Evolutionary conservation across 2,113 vertebrate species (phyloP).

Genomic region (Crotalus viridis): DNA sequence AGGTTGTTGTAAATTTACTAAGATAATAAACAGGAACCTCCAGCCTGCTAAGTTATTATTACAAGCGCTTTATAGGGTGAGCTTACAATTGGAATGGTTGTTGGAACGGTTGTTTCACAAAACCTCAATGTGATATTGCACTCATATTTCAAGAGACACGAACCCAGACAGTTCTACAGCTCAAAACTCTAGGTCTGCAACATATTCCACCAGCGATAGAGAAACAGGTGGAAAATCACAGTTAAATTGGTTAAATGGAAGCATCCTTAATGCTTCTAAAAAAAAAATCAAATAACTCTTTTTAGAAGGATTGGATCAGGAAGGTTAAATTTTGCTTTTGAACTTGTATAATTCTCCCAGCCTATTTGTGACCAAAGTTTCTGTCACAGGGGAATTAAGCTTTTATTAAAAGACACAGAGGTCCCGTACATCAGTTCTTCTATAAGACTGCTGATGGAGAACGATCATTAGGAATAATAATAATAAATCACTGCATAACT

Average conservation of each 20-base stretch:
- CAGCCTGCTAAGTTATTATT: not conserved
- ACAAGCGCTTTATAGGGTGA: not conserved
- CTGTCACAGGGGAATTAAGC: not conserved
- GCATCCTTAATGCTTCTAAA: not conserved
- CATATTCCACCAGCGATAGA: not conserved
- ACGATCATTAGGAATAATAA: not conserved
- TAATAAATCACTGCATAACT: not conserved
- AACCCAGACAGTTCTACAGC: not conserved
- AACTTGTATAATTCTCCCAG: not conserved
- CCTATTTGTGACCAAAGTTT: not conserved
- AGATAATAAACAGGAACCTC: not conserved
- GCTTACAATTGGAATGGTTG: too few species aligned
- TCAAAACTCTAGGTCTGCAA: not conserved
- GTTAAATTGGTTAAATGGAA: not conserved
- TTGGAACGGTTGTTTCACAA: not conserved
- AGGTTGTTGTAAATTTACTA: not conserved
- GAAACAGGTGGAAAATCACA: not conserved
- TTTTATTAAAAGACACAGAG: not conserved
- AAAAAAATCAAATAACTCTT: not conserved
- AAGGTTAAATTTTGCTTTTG: not conserved
- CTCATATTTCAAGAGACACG: not conserved
- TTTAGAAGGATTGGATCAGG: not conserved
- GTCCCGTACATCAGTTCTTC: not conserved
- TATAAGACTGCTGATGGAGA: not conserved
- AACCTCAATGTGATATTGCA: conserved; percentile 7